phyloP scores from a whole-genome alignment of 2,797 vertebrate genomes.

The Podargus strigoides region DNA sequence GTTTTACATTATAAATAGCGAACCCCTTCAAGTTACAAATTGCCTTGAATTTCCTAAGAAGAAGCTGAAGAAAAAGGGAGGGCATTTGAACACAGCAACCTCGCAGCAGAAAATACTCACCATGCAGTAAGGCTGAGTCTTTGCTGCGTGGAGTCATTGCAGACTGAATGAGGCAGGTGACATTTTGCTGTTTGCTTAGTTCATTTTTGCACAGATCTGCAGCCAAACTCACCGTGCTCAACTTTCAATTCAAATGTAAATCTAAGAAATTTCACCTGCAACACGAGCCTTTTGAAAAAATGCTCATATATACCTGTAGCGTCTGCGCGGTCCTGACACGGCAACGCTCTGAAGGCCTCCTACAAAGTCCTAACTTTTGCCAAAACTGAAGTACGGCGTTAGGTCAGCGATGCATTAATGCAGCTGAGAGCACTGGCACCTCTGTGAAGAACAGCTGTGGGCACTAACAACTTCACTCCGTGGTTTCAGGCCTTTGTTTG shows the following conservation, averaged over 20 bases:
- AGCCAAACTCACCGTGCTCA: background rate
- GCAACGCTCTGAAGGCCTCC: accelerated
- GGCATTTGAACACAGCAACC: background rate
- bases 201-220: background rate
- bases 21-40: background rate
- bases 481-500: background rate
- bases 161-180: accelerated
- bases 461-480: background rate
- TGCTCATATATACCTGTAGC: accelerated
- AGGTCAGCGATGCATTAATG: background rate
- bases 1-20: background rate
- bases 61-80: background rate
- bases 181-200: accelerated
- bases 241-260: background rate
- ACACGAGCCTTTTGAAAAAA: background rate
- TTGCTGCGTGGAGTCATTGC: background rate
- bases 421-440: background rate
- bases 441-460: background rate
- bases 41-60: background rate
- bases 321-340: background rate
- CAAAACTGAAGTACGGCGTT: background rate
- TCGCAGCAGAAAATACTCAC: background rate
- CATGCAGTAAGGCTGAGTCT: too few relatives aligned
- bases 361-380: background rate
- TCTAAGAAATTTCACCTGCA: background rate